Evolutionary conservation across 1,140 invertebrate species (phyloP), one percentile per base, ranked within the genome.

Genomic region (Lepidurus couesii): DNA sequence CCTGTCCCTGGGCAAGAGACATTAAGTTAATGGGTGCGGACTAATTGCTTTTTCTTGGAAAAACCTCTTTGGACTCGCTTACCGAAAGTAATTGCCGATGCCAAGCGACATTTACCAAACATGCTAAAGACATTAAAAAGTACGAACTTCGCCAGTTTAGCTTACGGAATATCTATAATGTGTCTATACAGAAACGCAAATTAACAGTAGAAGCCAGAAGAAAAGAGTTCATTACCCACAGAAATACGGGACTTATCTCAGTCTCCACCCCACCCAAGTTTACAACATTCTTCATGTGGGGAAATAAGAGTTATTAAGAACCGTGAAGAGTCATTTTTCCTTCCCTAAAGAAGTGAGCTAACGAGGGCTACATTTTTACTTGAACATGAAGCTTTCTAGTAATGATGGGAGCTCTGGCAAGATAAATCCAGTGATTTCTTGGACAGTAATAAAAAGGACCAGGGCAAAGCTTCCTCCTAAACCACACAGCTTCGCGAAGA

Each of bases 31-130:
- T 34, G 34, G 34, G 3, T 4, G 34, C 34, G 34, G 34, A 34
- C 34, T 34, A 65, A 65, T 16, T 65, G 53, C 53, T 16, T 65
- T 65, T 21, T 65, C 53, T 13, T 16, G 13, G 16, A 65, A n/a
- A n/a, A n/a, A 65, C 34, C 13, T 65, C 9, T 65, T 65, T n/a
- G 53, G 16, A 7, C 21, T 65, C 16, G 16, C 53, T 65, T 13
- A 65, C 53, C 7, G 53, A n/a, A n/a, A 65, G 53, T 65, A 65
- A 65, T n/a, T 65, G 53, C 53, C 53, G 34, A 34, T 34, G 34
- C 34, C 53, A 65, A 65, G 53, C 21, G 53, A 21, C 53, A 65
- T 65, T 65, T 65, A 65, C 53, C 16, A 65, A 65, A 65, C 16
- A n/a, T 1, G 8, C 9, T 65, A 34, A 34, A 34, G 26, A 2